These are phyloP conservation scores for Antheraea mylitta DNA, from an alignment of 1,140 invertebrate species.

Conservation along the genomic window DNA sequence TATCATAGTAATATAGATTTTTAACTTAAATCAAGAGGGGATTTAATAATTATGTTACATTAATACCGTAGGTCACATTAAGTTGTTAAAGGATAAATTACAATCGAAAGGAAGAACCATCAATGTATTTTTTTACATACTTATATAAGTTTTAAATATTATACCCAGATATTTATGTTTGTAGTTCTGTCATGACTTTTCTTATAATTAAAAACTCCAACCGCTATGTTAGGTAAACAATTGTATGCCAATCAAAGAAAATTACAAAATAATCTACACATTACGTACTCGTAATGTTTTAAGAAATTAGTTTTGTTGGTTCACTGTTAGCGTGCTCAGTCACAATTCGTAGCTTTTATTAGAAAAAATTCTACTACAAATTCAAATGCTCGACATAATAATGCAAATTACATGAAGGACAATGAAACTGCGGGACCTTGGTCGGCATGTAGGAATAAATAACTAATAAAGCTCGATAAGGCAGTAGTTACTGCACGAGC, in stretches of 20 bases:
- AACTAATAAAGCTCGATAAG: conserved; percentile 41
- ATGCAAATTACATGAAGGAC: conserved; percentile 36
- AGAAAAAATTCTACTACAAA: conserved; percentile 4
- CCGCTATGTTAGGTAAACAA: no score
- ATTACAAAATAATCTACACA: neutral
- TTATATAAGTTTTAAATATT: no score
- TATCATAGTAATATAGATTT: no score
- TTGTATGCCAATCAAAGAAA: neutral
- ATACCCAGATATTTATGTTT: no score
- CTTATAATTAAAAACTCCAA: no score
- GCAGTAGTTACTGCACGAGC: conserved; percentile 16
- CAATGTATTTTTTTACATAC: no score
- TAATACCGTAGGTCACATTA: no score
- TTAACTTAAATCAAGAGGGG: no score
- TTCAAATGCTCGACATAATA: conserved; percentile 15
- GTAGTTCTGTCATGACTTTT: no score
- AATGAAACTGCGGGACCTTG: conserved; percentile 15
- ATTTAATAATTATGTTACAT: no score
- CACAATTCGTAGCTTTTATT: neutral
- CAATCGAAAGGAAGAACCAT: no score
- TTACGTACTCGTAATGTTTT: neutral
- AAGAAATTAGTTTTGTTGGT: conserved; percentile 3
- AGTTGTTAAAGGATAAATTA: no score
- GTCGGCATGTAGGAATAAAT: conserved; percentile 32
- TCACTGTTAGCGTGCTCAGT: neutral